Evolutionary conservation across 2,888 invertebrate species (phyloP).

Genomic region (Hypsopygia costalis): DNA sequence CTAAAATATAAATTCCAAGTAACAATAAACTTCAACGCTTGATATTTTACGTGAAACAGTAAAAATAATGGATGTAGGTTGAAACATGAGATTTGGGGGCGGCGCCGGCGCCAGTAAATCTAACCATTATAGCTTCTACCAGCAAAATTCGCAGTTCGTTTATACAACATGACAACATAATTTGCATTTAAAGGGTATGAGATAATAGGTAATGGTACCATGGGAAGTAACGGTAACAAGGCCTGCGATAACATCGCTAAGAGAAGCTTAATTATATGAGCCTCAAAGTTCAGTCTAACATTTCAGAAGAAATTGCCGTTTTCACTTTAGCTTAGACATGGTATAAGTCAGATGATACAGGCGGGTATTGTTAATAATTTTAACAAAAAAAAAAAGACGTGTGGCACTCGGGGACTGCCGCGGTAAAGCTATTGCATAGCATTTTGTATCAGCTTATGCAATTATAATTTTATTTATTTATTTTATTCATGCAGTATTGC

Average conservation of each 20-base stretch:
- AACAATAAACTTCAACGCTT: too few relatives aligned
- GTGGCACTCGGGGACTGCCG: too few relatives aligned
- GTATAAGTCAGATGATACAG: background rate
- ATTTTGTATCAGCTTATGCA: too few relatives aligned
- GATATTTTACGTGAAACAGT: background rate
- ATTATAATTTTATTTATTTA: too few relatives aligned
- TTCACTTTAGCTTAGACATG: conserved; percentile 12
- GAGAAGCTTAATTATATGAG: conserved; percentile 13
- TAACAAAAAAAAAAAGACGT: too few relatives aligned
- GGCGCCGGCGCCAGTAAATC: background rate
- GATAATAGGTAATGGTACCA: conserved; percentile 15
- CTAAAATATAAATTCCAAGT: too few relatives aligned
- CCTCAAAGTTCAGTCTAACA: conserved; percentile 14
- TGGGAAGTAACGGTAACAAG: background rate
- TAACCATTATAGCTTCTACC: background rate
- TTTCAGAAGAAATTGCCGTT: conserved; percentile 16
- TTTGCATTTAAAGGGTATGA: conserved; percentile 26
- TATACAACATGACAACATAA: conserved; percentile 3
- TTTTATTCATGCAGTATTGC: too few relatives aligned
- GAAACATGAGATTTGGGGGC: background rate
- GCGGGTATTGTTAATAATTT: too few relatives aligned
- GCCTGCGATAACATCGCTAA: conserved; percentile 9
- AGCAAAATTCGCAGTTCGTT: background rate
- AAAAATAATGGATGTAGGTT: background rate
- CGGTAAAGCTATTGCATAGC: too few relatives aligned